Evolutionary conservation across 2,797 vertebrate species (phyloP).

Genomic region (Micrastur ruficollis): DNA sequence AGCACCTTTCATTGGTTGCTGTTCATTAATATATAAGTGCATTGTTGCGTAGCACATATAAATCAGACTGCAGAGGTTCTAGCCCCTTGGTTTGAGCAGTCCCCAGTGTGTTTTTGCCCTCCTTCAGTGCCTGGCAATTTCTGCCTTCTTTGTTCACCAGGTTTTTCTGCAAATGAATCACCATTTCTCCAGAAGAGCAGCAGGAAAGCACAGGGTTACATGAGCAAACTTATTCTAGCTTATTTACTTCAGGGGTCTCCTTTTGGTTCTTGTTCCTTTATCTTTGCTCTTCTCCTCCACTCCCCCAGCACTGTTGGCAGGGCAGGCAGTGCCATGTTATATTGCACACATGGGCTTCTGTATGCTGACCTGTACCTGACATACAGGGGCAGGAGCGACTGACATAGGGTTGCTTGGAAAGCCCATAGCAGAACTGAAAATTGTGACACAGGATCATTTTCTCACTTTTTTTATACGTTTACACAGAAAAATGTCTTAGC

Average conservation of each 20-base stretch:
- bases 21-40: not conserved
- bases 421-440: not conserved
- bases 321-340: not conserved
- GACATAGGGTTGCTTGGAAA: not conserved
- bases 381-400: not conserved
- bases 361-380: not conserved
- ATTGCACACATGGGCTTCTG: fast-evolving
- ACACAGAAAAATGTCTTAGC: not conserved
- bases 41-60: fast-evolving
- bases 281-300: not conserved
- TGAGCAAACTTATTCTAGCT: not conserved
- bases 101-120: not conserved
- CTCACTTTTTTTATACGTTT: not conserved
- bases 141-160: not conserved
- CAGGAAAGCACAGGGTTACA: not conserved
- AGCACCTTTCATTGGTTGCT: not conserved
- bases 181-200: not conserved
- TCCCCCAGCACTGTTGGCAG: not conserved
- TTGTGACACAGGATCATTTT: not conserved
- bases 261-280: not conserved
- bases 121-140: not conserved
- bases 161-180: not conserved
- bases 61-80: not conserved
- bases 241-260: not conserved
- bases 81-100: not conserved